phyloP scores from a whole-genome alignment of 2,113 vertebrate species.

The Heptranchias perlo region DNA sequence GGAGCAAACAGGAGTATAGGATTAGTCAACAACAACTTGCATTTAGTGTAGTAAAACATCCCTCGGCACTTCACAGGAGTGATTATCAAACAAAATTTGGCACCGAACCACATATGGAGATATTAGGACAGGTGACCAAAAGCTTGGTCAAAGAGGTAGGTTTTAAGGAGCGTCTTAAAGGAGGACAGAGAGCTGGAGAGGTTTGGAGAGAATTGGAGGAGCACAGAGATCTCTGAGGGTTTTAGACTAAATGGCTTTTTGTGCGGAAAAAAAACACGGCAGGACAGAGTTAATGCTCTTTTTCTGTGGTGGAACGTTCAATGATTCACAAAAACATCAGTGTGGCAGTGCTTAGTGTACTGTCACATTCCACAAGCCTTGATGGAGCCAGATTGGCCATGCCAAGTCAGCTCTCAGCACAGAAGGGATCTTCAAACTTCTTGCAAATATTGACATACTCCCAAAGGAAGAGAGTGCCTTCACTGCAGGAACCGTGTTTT shows the following conservation, averaged over 20 bases:
- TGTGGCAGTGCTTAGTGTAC: neutral
- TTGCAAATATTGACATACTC: slow-evolving; percentile 27
- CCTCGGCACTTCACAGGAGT: no score
- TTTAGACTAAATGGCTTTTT: neutral
- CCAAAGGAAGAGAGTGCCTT: slow-evolving; percentile 10
- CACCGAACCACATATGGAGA: no score
- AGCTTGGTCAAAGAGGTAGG: no score
- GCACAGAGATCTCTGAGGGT: no score
- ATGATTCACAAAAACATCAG: slow-evolving; percentile 17
- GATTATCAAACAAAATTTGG: no score
- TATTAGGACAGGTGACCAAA: no score
- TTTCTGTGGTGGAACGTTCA: neutral
- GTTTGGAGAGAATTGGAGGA: no score
- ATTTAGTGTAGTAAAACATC: no score
- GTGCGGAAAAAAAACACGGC: neutral
- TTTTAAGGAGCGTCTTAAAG: no score
- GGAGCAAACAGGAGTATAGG: neutral
- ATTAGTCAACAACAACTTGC: no score
- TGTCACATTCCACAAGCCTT: neutral
- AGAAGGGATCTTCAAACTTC: slow-evolving; percentile 28
- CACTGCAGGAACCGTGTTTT: neutral
- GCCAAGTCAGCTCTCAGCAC: neutral
- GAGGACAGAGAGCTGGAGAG: no score
- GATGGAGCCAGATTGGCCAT: neutral
- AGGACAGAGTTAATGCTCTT: neutral